A percentile compares a stretch with the other conserved stretches of the same genome.
phyloP scores from a whole-genome alignment of 2,113 vertebrate genomes.

The Dipodomys merriami region DNA sequence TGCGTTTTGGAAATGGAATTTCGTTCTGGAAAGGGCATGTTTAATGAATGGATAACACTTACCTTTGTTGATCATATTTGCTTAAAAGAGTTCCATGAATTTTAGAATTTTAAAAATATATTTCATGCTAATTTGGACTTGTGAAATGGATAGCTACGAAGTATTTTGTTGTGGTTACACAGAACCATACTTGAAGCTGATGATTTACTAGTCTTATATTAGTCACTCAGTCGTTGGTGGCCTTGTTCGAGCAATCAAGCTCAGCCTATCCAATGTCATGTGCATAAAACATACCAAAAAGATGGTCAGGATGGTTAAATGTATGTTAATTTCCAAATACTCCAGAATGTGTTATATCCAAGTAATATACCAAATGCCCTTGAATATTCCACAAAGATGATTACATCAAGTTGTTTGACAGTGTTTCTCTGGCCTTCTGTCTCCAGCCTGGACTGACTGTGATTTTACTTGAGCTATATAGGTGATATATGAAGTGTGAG shows the following conservation, averaged over 20 bases:
- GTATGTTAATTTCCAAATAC: not conserved
- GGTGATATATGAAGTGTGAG: not conserved
- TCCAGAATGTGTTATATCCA: not conserved
- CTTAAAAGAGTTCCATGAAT: not conserved
- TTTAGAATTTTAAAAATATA: not conserved
- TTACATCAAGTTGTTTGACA: not conserved
- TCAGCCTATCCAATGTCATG: not conserved
- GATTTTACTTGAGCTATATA: not conserved
- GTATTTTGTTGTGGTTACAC: not conserved
- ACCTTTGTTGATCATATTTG: not conserved
- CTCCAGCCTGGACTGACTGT: not conserved
- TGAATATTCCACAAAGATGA: not conserved
- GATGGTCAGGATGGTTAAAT: not conserved
- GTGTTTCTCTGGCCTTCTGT: not conserved
- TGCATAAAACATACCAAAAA: not conserved
- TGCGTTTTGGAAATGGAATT: not conserved
- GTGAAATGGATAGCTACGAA: not conserved
- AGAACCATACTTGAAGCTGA: not conserved
- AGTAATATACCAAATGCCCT: no score
- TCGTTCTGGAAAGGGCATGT: not conserved
- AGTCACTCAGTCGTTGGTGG: not conserved
- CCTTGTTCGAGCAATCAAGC: not conserved
- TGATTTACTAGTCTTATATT: not conserved
- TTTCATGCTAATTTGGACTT: conserved; percentile 1
- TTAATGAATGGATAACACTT: conserved; percentile 1